phyloP scores from a whole-genome alignment of 2,888 invertebrate genomes.

The Hybos culiciformis region DNA sequence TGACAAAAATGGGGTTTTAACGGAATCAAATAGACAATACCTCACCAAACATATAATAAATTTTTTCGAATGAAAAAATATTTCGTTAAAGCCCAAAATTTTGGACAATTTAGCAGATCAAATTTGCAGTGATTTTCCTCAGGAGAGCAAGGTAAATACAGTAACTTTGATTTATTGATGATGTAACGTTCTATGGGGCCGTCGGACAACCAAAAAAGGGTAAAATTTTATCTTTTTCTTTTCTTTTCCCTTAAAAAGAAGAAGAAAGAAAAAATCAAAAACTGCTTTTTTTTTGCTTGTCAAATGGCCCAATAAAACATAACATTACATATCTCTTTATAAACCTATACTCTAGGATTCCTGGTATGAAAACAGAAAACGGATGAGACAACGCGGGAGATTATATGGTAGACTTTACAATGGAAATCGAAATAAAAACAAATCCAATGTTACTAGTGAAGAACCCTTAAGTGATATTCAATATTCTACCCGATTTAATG shows the following conservation, averaged over 20 bases:
- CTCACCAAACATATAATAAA: neutral
- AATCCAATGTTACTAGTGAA: neutral
- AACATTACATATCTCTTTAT: neutral
- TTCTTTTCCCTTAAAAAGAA: no score
- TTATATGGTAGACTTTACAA: neutral
- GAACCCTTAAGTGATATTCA: no score
- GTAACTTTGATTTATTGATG: neutral
- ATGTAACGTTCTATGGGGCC: no score
- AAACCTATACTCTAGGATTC: neutral
- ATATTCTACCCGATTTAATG: neutral
- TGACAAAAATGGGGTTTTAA: neutral
- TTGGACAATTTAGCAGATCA: neutral
- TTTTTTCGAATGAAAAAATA: neutral
- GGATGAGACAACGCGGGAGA: neutral
- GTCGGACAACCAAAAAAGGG: no score
- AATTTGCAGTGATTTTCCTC: neutral
- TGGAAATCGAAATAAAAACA: neutral
- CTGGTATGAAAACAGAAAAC: neutral
- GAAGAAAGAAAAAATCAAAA: no score
- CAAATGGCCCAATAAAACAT: no score
- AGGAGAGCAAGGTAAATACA: neutral
- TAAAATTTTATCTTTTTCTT: no score
- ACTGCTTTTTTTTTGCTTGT: no score
- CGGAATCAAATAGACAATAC: neutral
- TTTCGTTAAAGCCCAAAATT: neutral